phyloP scores from a whole-genome alignment of 2,113 vertebrate genomes.

The Oncorhynchus kisutch region DNA sequence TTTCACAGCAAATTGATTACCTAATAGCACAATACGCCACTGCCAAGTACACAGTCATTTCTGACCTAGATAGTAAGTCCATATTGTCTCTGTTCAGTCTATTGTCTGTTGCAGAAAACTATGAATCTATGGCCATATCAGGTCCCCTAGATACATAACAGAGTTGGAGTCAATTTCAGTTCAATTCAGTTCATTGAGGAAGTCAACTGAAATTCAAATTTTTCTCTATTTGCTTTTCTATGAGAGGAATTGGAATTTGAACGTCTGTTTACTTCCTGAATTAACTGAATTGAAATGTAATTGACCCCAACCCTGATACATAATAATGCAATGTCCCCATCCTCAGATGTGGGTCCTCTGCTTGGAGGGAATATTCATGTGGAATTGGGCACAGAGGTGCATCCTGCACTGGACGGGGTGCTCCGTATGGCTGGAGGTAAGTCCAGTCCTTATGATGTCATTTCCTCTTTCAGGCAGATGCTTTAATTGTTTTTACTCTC shows the following conservation, averaged over 20 bases:
- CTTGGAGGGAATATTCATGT: slow-evolving; percentile 82
- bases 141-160: too few relatives aligned
- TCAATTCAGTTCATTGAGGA: too few relatives aligned
- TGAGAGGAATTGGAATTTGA: too few relatives aligned
- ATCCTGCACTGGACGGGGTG: slow-evolving; percentile 79
- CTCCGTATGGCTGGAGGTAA: slow-evolving; percentile 86
- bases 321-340: too few relatives aligned
- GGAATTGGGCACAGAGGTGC: slow-evolving; percentile 78
- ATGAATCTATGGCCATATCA: too few relatives aligned
- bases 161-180: too few relatives aligned
- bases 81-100: not conserved
- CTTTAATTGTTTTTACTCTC: not conserved
- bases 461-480: slow-evolving; percentile 37
- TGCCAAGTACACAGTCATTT: slow-evolving; percentile 83
- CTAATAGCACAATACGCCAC: slow-evolving; percentile 83
- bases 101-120: not conserved
- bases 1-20: slow-evolving; percentile 88
- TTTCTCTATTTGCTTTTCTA: too few relatives aligned
- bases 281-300: too few relatives aligned
- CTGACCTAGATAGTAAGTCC: slow-evolving; percentile 90
- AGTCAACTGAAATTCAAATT: too few relatives aligned
- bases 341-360: slow-evolving; percentile 81
- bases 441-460: not conserved
- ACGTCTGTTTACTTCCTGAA: too few relatives aligned
- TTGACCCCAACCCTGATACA: too few relatives aligned